Evolutionary conservation across 2,113 vertebrate genomes (phyloP), one percentile per base, ranked within the genome.

Genomic region (Oophaga pumilio): DNA sequence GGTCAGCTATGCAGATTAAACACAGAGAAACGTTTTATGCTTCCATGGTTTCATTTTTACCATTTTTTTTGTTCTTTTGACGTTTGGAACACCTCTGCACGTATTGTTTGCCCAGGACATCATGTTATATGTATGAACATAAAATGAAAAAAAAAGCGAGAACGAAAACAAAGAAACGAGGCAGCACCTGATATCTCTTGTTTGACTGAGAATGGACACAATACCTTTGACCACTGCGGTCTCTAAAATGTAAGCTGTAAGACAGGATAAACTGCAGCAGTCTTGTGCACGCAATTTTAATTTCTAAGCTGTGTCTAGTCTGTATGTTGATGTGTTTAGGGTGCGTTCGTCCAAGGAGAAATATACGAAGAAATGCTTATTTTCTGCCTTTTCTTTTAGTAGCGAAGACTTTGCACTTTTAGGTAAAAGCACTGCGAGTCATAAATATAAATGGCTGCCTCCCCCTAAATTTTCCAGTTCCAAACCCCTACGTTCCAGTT

Each of bases 1-100:
- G 53, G 59, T 84, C 95, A 97, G 97, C 98, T 99, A 99, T 99
- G 98, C 97, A 98, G 97, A 97, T 93, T 95, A 96, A 88, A 88
- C 71, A 88, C 13, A 83, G 56, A 88, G 93, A 95, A 95, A 83
- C 62, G 94, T 95, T 95, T 96, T 96, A 96, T 93, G 95, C 96
- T 97, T 96, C 95, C 93, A 92, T 96, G 94, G 92, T 95, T 91
- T 57, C 76, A 24, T 66, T 88, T 83, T 88, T 50, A 24, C 56
- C 56, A 69, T 77, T 43, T 43, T 43, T 92, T 92, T 93, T 90
- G 92, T 95, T 93, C 94, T 90, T 90, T 91, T 93, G 90, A 53
- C 84, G 92, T 94, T 92, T 93, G 93, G 92, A 94, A 91, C 1
- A 85, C 92, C 94, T 93, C 95, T 94, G 95, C 94, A 95, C 93